Percentiles rank a stretch among this genome's conserved stretches.
phyloP scores from a whole-genome alignment of 2,797 vertebrate genomes.

The Esox masquinongy region DNA sequence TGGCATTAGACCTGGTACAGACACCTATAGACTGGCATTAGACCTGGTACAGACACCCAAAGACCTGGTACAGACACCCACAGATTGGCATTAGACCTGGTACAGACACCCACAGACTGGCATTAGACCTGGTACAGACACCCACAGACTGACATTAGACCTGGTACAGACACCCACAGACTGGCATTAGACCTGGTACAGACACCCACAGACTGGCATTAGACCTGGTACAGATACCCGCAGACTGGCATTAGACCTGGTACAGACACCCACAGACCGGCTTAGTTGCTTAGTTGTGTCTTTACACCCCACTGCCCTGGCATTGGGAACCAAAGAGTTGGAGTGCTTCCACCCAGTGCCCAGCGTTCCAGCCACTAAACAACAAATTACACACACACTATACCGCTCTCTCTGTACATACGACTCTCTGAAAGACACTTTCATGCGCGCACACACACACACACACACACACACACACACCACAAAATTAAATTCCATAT shows the following conservation, averaged over 20 bases:
- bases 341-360: slow-evolving; percentile 18
- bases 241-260: neutral
- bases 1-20: neutral
- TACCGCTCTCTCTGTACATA: no score
- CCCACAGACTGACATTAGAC: no score
- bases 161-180: no score
- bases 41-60: neutral
- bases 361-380: slow-evolving; percentile 2
- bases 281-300: no score
- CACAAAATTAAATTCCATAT: slow-evolving; percentile 55
- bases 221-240: neutral
- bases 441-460: neutral
- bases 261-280: neutral
- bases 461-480: slow-evolving; percentile 19
- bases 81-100: no score
- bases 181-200: no score
- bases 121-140: no score
- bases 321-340: slow-evolving; percentile 27
- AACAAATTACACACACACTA: neutral
- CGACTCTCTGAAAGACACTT: neutral
- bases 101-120: no score
- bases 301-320: no score
- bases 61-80: no score
- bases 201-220: no score
- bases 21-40: neutral